Percentiles rank a stretch among this genome's conserved stretches.
Conservation (phyloP, 2,888 invertebrate genomes). For the Eledona agricola region DNA sequence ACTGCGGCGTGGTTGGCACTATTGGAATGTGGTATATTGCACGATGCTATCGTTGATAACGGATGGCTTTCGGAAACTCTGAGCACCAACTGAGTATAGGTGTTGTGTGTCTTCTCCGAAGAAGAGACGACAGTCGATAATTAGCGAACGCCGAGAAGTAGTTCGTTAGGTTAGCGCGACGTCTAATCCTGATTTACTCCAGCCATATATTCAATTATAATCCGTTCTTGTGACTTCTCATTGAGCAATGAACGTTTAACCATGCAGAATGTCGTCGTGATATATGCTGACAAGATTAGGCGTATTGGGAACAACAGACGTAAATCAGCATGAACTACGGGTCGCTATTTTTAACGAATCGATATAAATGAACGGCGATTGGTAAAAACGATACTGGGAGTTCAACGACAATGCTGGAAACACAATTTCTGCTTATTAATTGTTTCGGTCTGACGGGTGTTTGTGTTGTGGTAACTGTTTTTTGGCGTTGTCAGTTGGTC, state of each 20-base stretch:
- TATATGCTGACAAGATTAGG: slow-evolving; percentile 28
- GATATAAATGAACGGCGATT: no score
- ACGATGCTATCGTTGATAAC: slow-evolving; percentile 55
- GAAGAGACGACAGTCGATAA: neutral
- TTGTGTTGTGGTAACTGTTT: no score
- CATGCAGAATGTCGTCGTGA: slow-evolving; percentile 8
- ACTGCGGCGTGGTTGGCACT: slow-evolving; percentile 46
- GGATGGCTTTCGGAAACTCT: slow-evolving; percentile 53
- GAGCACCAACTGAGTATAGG: slow-evolving; percentile 23
- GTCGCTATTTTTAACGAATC: no score
- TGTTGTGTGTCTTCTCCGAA: neutral
- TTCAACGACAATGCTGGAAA: no score
- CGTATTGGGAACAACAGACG: slow-evolving; percentile 2
- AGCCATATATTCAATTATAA: slow-evolving; percentile 32
- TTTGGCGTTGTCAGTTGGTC: no score
- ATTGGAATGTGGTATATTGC: slow-evolving; percentile 49
- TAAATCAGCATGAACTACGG: slow-evolving; percentile 18
- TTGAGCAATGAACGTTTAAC: slow-evolving; percentile 15
- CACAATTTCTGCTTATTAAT: no score
- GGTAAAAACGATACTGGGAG: no score
- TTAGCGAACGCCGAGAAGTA: slow-evolving; percentile 12
- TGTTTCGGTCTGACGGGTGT: no score
- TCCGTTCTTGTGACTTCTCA: slow-evolving; percentile 24
- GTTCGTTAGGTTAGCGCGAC: slow-evolving; percentile 17
- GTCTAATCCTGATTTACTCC: slow-evolving; percentile 31